phyloP scores from a whole-genome alignment of 2,888 invertebrate species.

The Gymnosoma rotundatum region DNA sequence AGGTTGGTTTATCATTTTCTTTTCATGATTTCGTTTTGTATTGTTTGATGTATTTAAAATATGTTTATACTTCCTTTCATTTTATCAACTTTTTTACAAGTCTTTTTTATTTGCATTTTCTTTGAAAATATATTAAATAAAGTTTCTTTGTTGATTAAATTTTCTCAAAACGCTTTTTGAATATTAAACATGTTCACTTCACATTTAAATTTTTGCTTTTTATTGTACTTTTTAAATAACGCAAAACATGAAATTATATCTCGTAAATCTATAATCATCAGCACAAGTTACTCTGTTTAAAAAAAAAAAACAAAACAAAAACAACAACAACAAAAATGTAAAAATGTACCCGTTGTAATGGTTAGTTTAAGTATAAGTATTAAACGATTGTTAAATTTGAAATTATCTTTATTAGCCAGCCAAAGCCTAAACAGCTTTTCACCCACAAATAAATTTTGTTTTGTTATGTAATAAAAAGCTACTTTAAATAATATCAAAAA shows the following conservation, averaged over 20 bases:
- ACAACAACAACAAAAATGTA: background rate
- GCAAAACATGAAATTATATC: conserved; percentile 9
- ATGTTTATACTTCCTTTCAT: conserved; percentile 7
- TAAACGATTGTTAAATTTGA: no score
- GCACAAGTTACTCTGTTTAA: conserved; percentile 25
- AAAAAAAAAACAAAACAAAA: background rate
- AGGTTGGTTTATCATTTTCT: conserved; percentile 48
- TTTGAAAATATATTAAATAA: conserved; percentile 11
- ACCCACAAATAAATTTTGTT: no score
- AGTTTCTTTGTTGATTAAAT: conserved; percentile 50
- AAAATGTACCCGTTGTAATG: background rate
- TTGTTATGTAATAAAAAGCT: no score
- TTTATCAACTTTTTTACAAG: background rate
- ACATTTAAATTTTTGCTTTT: background rate
- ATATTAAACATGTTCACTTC: conserved; percentile 38
- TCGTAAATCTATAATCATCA: conserved; percentile 15
- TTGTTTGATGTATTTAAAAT: conserved; percentile 30
- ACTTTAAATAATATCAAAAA: no score
- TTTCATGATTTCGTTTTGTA: background rate
- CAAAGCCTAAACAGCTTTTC: no score
- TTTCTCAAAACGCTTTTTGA: conserved; percentile 46
- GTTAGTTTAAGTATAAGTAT: no score
- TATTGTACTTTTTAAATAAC: conserved; percentile 17
- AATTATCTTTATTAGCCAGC: no score
- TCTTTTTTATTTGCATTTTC: conserved; percentile 28